A percentile compares a stretch with the other conserved stretches of the same genome.
Conservation (phyloP, 2,888 invertebrate genomes). For the Julus scandinavius region DNA sequence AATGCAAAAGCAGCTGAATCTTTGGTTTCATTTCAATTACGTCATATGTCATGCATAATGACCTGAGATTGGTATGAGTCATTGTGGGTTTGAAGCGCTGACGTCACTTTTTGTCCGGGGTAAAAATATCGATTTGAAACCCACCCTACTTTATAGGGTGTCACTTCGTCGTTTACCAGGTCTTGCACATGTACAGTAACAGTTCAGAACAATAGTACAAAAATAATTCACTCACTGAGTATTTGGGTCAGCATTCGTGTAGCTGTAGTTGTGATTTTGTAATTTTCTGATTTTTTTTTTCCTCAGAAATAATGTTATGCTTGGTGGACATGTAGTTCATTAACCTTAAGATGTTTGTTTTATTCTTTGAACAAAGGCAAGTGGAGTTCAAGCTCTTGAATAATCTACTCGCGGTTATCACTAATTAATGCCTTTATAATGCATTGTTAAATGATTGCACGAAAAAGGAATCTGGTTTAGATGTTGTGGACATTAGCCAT, state of each 20-base stretch:
- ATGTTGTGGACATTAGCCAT: no score
- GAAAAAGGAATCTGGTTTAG: no score
- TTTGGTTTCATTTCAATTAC: neutral
- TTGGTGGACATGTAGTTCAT: neutral
- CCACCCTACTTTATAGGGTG: neutral
- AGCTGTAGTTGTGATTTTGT: neutral
- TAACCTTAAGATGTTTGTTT: neutral
- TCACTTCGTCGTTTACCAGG: neutral
- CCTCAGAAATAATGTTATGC: neutral
- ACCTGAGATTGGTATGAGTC: neutral
- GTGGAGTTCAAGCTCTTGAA: neutral
- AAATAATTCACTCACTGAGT: neutral
- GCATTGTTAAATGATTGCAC: no score
- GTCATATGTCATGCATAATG: neutral
- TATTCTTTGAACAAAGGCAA: neutral
- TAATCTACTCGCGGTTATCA: neutral
- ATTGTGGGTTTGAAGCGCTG: neutral
- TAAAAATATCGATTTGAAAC: neutral
- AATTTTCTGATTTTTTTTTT: neutral
- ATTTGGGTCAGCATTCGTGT: constrained; percentile 1
- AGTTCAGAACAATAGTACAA: neutral
- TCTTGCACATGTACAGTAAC: no score
- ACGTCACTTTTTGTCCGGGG: neutral
- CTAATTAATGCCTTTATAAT: neutral
- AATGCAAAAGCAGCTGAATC: neutral